Evolutionary conservation across 92 coral and sea anemone species (phyloP), one percentile per base, ranked within the genome.

Genomic region (Phymanthus crucifer): DNA sequence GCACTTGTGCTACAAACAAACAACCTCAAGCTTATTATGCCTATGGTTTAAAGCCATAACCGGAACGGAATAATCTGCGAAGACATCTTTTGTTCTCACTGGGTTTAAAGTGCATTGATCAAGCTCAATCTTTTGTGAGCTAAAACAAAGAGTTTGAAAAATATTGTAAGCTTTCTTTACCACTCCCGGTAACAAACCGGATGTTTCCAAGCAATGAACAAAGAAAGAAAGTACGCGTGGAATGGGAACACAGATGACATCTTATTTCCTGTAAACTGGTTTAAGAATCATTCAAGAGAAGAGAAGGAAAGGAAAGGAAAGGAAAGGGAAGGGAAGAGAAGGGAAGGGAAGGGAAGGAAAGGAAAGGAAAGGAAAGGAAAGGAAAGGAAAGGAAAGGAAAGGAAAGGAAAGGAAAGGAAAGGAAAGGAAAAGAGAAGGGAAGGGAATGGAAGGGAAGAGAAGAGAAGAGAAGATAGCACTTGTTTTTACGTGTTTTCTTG

Each of bases 11-110:
- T 57, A 11, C 32, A 12, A n/a, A n/a, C 7, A 48, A 57, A 77
- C 68, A 61, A 64, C n/a, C 26, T 2, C 34, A 13, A 24, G 68
- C n/a, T 40, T 33, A 23, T 58, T 16, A 11, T 26, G 58, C 18
- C 6, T 74, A 31, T 19, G 6, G 72, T 77, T 77, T 32, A 36
- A 27, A 77, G 23, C 23, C 81, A 64, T 9, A n/a, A 40, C 72
- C 81, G 72, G 52, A 77, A 77, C 81, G 56, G n/a, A 47, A 48
- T 61, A 27, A 8, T 29, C 68, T n/a, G 34, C 31, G 34, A 29
- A 61, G 10, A 61, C 34, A 61, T 3, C 29, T 17, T 61, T 61
- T 61, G 68, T 61, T 9, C 11, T 61, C 68, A 29, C 8, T 26
- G 66, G 66, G 0, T 23, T 57, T 57, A 5, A 43, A 8, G 11